Percentiles rank a stretch among this genome's conserved stretches.
Evolutionary conservation across 2,113 vertebrate genomes (phyloP).

Genomic region (Gadus chalcogrammus): DNA sequence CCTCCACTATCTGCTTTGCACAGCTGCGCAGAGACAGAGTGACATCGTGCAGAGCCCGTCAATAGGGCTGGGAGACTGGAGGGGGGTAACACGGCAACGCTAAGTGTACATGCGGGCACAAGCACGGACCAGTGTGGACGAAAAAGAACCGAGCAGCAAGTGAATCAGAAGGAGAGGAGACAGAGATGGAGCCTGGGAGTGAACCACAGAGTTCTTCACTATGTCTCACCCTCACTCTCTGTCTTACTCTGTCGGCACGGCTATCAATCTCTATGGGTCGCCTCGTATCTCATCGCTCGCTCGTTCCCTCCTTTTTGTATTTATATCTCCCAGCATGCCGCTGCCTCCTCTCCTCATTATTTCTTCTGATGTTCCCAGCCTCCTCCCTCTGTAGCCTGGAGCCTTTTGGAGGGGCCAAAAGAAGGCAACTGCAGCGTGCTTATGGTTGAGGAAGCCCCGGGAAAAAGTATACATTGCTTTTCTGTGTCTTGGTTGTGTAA

Average conservation of each 20-base stretch:
- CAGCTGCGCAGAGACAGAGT: constrained; percentile 28
- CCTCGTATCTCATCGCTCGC: no score
- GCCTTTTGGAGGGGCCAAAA: not conserved
- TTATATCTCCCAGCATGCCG: not conserved
- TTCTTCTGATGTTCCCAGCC: not conserved
- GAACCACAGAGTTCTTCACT: no score
- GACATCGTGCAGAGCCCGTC: constrained; percentile 15
- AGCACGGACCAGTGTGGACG: not conserved
- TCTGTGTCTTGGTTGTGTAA: no score
- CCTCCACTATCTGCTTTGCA: constrained; percentile 14
- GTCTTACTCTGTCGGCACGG: no score
- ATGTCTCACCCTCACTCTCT: constrained; percentile 7
- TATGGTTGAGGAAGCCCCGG: no score
- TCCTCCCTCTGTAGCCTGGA: not conserved
- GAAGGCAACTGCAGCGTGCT: no score
- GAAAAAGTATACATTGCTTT: no score
- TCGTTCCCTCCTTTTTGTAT: constrained; percentile 9
- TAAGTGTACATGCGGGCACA: constrained; percentile 42
- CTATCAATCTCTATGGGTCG: no score
- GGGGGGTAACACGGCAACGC: constrained; percentile 50
- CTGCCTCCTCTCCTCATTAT: not conserved
- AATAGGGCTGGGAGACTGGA: constrained; percentile 8
- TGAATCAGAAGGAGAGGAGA: not conserved
- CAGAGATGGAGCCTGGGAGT: not conserved
- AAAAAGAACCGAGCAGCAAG: no score